phyloP scores from a whole-genome alignment of 2,888 invertebrate genomes.

The Caenorhabditis plicata region DNA sequence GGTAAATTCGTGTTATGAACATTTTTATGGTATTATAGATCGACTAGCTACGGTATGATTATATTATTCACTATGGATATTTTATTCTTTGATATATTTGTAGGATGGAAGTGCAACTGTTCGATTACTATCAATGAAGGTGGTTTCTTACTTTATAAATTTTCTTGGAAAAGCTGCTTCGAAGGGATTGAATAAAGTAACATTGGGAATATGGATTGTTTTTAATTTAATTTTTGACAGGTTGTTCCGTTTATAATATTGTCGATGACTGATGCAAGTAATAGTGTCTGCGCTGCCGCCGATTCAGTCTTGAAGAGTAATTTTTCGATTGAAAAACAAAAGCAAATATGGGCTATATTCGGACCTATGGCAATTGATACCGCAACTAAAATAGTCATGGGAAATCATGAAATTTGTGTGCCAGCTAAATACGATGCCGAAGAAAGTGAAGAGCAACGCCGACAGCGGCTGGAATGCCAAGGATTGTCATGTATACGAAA shows the following conservation, averaged over 20 bases:
- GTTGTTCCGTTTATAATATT: slow-evolving; percentile 35
- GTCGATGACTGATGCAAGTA: slow-evolving; percentile 26
- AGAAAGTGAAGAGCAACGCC: slow-evolving; percentile 18
- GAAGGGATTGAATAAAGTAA: slow-evolving; percentile 41
- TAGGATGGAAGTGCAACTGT: slow-evolving; percentile 45
- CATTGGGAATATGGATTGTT: background rate
- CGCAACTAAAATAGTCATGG: slow-evolving; percentile 7
- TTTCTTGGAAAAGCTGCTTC: slow-evolving; percentile 38
- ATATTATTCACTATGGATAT: background rate
- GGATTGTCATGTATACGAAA: slow-evolving; percentile 6
- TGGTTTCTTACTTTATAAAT: slow-evolving; percentile 20
- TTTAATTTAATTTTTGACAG: slow-evolving; percentile 5
- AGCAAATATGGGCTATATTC: slow-evolving; percentile 20
- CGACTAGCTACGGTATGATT: slow-evolving; percentile 15
- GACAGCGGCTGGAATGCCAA: slow-evolving; percentile 19
- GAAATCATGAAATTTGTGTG: slow-evolving; percentile 6
- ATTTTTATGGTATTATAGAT: slow-evolving; percentile 25
- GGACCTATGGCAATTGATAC: slow-evolving; percentile 26
- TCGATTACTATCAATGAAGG: slow-evolving; percentile 36
- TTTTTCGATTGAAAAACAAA: slow-evolving; percentile 40
- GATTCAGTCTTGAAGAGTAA: slow-evolving; percentile 36
- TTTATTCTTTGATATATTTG: slow-evolving; percentile 1
- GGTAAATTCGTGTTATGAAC: slow-evolving; percentile 20
- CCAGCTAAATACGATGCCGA: slow-evolving; percentile 15
- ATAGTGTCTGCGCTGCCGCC: slow-evolving; percentile 26